Conservation (phyloP, 2,888 invertebrate species). For the Parnassius glacialis region DNA sequence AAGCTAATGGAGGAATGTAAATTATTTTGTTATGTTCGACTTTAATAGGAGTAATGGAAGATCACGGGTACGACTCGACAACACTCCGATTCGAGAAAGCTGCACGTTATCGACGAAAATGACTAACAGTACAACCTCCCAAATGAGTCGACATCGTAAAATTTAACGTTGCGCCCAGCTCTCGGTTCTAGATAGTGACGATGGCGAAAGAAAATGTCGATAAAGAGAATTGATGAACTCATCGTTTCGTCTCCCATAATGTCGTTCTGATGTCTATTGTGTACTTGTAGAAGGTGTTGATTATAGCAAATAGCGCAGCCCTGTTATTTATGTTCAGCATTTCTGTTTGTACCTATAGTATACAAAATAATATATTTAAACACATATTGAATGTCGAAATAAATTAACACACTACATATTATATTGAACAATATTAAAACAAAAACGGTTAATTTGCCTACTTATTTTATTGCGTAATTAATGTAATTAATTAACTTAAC, state of each 20-base stretch:
- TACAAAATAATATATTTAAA: too few species aligned
- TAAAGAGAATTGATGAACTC: slow-evolving; percentile 73
- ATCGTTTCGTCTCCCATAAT: slow-evolving; percentile 47
- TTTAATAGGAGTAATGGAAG: not conserved
- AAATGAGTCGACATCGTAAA: slow-evolving; percentile 73
- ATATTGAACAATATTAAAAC: too few species aligned
- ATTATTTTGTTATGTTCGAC: too few species aligned
- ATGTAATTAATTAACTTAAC: too few species aligned
- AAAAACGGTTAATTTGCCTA: too few species aligned
- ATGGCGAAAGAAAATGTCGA: slow-evolving; percentile 68
- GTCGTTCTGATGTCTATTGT: slow-evolving; percentile 35
- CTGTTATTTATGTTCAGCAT: too few species aligned
- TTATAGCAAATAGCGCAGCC: slow-evolving; percentile 4
- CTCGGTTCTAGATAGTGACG: slow-evolving; percentile 67
- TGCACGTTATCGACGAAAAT: slow-evolving; percentile 47
- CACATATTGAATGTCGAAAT: too few species aligned
- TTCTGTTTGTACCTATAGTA: too few species aligned
- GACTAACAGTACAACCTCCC: slow-evolving; percentile 57
- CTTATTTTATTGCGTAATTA: too few species aligned
- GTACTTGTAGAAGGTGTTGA: slow-evolving; percentile 16
- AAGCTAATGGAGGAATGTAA: too few species aligned
- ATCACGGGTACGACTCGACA: not conserved
- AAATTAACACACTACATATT: too few species aligned
- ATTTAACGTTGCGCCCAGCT: slow-evolving; percentile 66
- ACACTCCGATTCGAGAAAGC: slow-evolving; percentile 30